These are phyloP conservation scores for Acheta domesticus DNA, from an alignment of 2,888 invertebrate species.

Conservation along the genomic window DNA sequence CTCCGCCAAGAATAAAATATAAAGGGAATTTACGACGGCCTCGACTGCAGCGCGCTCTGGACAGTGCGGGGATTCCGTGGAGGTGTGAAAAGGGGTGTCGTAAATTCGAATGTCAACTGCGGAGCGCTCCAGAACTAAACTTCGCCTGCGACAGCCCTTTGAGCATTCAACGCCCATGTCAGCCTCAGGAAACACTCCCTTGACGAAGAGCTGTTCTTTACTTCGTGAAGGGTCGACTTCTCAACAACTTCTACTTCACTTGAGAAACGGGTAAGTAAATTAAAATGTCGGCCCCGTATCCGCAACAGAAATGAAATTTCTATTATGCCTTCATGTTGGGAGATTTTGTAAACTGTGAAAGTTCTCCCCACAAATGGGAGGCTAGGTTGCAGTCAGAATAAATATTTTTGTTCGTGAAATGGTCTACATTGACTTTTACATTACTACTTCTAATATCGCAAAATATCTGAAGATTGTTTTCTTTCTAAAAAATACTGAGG, in stretches of 20 bases:
- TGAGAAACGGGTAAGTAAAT: not conserved
- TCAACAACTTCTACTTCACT: conserved; percentile 11
- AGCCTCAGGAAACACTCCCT: not conserved
- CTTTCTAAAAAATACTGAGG: too few relatives aligned
- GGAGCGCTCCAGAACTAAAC: conserved; percentile 18
- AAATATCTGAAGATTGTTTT: too few relatives aligned
- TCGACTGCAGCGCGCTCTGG: not conserved
- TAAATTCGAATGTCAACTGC: not conserved
- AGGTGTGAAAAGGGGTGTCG: conserved; percentile 6
- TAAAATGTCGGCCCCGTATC: not conserved
- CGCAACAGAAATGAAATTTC: not conserved
- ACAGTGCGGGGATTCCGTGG: not conserved
- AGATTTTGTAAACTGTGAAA: not conserved
- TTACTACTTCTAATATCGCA: too few relatives aligned
- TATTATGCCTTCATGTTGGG: not conserved
- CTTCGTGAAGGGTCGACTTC: not conserved
- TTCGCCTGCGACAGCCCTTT: not conserved
- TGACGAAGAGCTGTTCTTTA: not conserved
- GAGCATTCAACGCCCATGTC: conserved; percentile 18
- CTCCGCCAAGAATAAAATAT: not conserved
- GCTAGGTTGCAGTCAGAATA: too few relatives aligned
- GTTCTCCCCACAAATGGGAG: too few relatives aligned
- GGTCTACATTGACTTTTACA: too few relatives aligned
- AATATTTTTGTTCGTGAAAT: too few relatives aligned
- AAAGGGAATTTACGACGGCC: not conserved